A percentile compares a stretch with the other conserved stretches of the same genome.
Evolutionary conservation across 92 coral and sea anemone genomes (phyloP).

Genomic region (Porites evermanni): DNA sequence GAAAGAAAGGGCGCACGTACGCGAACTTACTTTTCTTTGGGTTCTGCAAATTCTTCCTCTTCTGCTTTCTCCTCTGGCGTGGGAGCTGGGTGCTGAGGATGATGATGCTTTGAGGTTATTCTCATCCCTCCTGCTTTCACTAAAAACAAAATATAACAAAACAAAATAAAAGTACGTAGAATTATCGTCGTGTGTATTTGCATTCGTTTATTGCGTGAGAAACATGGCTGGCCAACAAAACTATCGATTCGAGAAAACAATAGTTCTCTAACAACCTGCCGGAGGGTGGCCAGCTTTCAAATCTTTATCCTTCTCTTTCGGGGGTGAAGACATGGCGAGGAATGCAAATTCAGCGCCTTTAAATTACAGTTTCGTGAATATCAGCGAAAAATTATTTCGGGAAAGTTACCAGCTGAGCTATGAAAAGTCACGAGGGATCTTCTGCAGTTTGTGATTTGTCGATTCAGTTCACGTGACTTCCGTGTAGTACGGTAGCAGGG

Average conservation of each 20-base stretch:
- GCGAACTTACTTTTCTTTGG: slow-evolving; percentile 71
- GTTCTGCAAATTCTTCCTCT: slow-evolving; percentile 96
- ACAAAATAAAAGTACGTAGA: background rate
- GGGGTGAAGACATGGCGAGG: slow-evolving; percentile 74
- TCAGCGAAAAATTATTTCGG: background rate
- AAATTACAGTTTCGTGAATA: background rate
- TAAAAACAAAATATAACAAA: slow-evolving; percentile 36
- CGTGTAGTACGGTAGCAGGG: too few relatives aligned
- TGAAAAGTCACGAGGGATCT: slow-evolving; percentile 41
- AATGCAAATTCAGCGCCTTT: background rate
- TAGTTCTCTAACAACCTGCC: slow-evolving; percentile 75
- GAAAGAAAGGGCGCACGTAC: background rate
- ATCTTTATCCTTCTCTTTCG: slow-evolving; percentile 71
- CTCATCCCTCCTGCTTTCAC: slow-evolving; percentile 99
- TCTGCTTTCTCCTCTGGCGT: slow-evolving; percentile 95
- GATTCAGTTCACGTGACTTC: slow-evolving; percentile 1
- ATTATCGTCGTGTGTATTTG: background rate
- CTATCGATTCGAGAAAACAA: background rate
- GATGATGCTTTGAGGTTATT: slow-evolving; percentile 86
- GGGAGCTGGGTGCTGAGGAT: slow-evolving; percentile 70
- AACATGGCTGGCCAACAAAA: background rate
- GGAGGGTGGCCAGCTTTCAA: slow-evolving; percentile 98
- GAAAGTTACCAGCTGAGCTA: slow-evolving; percentile 54
- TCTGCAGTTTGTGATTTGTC: slow-evolving; percentile 14
- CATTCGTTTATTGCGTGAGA: too few relatives aligned